Base-by-base conservation (phyloP, 2,113 vertebrate species). In the Hypocryptadius cinnamomeus region DNA sequence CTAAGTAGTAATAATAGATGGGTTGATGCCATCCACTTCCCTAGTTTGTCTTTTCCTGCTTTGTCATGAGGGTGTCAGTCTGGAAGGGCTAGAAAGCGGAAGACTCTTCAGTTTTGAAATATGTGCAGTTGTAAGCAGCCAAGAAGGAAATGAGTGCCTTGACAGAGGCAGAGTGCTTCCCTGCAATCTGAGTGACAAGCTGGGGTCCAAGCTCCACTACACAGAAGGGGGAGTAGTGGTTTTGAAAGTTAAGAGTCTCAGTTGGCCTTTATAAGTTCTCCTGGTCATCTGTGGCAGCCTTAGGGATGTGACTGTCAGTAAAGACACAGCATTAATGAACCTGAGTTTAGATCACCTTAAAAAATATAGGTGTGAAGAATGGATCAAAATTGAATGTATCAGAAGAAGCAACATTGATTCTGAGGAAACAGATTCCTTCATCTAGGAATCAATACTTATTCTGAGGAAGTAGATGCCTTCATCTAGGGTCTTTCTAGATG, bases 21-120 rank as follows among this genome's bases (percentile, higher is more conserved):
- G 11, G 39, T 30, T 79, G 82, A 94, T 88, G 64, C 35, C 60
- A 85, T 79, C 71, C 71, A 80, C 79, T 95, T 96, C 91, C 91
- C 50, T 66, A 81, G 44, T 80, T 85, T 78, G 39, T 56, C 71
- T 77, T 94, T 95, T 95, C 77, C 69, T 93, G 93, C 51, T 90
- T 83, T 93, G 87, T 95, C 63, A 51, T 76, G n/a, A 54, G 78
- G 45, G 14, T 54, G 74, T 85, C 76, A 85, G 83, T 82, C 88
- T 94, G 72, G 54, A 27, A 79, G 63, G 64, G 47, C 53, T 59
- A 83, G 63, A 92, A 95, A 77, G 79, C 16, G 5, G 79, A 94
- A 85, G 87, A 45, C 13, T 47, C 23, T 79, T 81, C 42, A 14
- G 22, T 70, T 94, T 77, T 88, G 76, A 73, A 89, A 76, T 70